Percentiles rank a stretch among this genome's conserved stretches.
Conservation (phyloP, 2,797 vertebrate species). For the Chelidonichthys spinosus region DNA sequence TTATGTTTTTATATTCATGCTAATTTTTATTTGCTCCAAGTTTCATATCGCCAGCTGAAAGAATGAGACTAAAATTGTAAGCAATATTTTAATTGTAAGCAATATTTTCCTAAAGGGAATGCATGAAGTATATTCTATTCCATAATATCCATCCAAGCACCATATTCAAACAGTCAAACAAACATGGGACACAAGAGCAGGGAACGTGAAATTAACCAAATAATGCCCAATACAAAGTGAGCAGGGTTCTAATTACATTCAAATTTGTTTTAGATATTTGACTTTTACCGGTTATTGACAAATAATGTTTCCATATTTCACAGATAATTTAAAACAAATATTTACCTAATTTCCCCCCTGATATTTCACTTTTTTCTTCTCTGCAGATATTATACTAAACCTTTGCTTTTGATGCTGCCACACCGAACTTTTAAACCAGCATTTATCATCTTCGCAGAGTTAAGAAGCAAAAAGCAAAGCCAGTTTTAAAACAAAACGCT, state of each 20-base stretch:
- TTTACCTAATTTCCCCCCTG: background rate
- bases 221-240: background rate
- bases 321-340: background rate
- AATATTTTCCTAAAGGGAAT: no score
- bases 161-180: no score
- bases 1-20: no score
- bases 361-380: background rate
- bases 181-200: no score
- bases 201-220: no score
- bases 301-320: background rate
- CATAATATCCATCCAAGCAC: no score
- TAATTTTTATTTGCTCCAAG: no score
- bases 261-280: background rate
- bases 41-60: no score
- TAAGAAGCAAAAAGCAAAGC: conserved; percentile 9
- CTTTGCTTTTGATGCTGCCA: conserved; percentile 5
- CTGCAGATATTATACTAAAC: no score
- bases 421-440: background rate
- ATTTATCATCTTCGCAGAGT: background rate
- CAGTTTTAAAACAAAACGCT: background rate
- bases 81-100: no score
- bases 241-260: background rate
- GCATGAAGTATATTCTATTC: no score
- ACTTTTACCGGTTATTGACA: background rate
- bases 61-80: no score